Conservation (phyloP, 2,113 vertebrate species). For the Salvelinus sp. region DNA sequence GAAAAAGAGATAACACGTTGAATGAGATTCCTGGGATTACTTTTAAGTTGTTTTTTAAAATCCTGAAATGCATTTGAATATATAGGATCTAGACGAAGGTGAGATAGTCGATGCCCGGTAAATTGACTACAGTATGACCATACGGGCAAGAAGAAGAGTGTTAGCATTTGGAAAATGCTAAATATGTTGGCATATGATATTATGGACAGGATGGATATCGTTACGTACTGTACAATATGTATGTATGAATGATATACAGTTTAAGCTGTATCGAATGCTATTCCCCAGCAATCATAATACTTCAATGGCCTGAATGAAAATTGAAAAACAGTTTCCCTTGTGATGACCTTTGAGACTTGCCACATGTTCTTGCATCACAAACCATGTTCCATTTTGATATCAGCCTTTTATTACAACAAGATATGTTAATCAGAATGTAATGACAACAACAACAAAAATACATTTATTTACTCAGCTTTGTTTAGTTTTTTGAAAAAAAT, state of each 20-base stretch:
- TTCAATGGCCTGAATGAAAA: not conserved
- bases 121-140: no score
- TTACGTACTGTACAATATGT: not conserved
- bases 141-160: not conserved
- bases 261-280: not conserved
- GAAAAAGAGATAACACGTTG: no score
- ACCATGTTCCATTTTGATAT: constrained; percentile 10
- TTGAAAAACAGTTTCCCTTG: not conserved
- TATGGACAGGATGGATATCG: not conserved
- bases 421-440: constrained; percentile 37
- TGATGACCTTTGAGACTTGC: constrained; percentile 5
- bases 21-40: no score
- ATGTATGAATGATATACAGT: not conserved
- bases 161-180: not conserved
- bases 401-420: constrained; percentile 19
- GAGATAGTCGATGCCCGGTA: no score
- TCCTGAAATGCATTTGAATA: no score
- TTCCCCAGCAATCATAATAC: not conserved
- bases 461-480: constrained; percentile 21
- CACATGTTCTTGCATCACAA: not conserved
- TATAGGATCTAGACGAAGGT: no score
- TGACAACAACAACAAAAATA: constrained; percentile 15
- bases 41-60: no score
- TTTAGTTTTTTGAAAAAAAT: constrained; percentile 21
- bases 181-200: not conserved